Percentiles rank a stretch among this genome's conserved stretches.
Evolutionary conservation across 2,797 vertebrate genomes (phyloP).

Genomic region (Dicrostonyx torquatus): DNA sequence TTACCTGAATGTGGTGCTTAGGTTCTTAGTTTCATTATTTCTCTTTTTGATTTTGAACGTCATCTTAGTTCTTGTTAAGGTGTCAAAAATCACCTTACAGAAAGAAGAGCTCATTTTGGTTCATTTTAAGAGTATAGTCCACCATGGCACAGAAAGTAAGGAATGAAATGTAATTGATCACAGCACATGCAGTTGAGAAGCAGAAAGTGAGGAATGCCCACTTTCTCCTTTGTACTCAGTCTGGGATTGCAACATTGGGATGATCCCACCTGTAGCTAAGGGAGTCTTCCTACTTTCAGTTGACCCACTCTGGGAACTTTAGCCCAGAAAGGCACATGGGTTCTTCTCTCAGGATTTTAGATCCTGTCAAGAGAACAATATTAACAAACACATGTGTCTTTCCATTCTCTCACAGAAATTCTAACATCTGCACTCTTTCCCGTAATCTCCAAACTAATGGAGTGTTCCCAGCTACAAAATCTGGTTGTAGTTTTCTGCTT

Average conservation of each 20-base stretch:
- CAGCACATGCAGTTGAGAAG: too few relatives aligned
- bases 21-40: background rate
- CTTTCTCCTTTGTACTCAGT: background rate
- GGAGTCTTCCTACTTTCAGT: background rate
- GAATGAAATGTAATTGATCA: too few relatives aligned
- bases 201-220: background rate
- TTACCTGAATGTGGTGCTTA: background rate
- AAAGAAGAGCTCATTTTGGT: background rate
- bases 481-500: background rate
- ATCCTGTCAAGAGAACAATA: background rate
- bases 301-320: background rate
- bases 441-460: background rate
- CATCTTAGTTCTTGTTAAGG: background rate
- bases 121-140: background rate
- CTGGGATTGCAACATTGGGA: too few relatives aligned
- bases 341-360: background rate
- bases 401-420: background rate
- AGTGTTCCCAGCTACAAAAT: background rate
- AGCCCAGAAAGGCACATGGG: background rate
- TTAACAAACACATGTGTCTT: background rate
- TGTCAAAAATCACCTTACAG: background rate
- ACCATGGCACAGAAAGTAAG: background rate
- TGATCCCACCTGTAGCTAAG: background rate
- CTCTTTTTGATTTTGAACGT: background rate
- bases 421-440: background rate